A percentile compares a stretch with the other conserved stretches of the same genome.
phyloP scores from a whole-genome alignment of 1,140 invertebrate species.

The Camponotus pennsylvanicus region DNA sequence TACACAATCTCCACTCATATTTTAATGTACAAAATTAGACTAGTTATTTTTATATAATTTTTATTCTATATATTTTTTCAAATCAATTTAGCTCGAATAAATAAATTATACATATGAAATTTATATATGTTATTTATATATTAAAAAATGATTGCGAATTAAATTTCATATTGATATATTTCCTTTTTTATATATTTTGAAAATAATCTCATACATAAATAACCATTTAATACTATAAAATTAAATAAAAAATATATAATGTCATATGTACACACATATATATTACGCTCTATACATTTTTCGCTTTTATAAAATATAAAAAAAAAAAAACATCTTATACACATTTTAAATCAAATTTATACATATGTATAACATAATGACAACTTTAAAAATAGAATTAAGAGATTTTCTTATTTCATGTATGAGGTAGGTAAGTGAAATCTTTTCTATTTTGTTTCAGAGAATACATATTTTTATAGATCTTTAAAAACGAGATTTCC shows the following conservation, averaged over 20 bases:
- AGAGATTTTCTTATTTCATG: constrained; percentile 2
- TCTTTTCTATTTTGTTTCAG: not conserved
- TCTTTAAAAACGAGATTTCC: not conserved
- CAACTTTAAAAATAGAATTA: constrained; percentile 2
- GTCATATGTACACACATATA: not conserved
- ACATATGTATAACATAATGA: not conserved
- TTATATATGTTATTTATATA: not conserved
- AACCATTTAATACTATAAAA: not conserved
- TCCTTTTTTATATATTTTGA: constrained; percentile 2
- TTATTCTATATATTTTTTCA: not conserved
- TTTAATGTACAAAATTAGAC: not conserved
- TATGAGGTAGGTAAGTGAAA: not conserved
- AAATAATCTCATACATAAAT: not conserved
- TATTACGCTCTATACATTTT: not conserved
- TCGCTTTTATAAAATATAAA: not conserved
- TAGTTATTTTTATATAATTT: constrained; percentile 13
- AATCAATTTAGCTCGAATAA: not conserved
- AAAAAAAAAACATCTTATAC: not conserved
- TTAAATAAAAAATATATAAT: not conserved
- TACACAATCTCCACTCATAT: not conserved
- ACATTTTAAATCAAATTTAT: constrained; percentile 5
- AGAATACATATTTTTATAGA: constrained; percentile 20
- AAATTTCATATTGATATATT: constrained; percentile 4
- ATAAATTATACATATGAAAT: not conserved
- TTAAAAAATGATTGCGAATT: not conserved